These are phyloP conservation scores for Parnassius smintheus DNA, from an alignment of 2,888 invertebrate species.

Conservation along the genomic window DNA sequence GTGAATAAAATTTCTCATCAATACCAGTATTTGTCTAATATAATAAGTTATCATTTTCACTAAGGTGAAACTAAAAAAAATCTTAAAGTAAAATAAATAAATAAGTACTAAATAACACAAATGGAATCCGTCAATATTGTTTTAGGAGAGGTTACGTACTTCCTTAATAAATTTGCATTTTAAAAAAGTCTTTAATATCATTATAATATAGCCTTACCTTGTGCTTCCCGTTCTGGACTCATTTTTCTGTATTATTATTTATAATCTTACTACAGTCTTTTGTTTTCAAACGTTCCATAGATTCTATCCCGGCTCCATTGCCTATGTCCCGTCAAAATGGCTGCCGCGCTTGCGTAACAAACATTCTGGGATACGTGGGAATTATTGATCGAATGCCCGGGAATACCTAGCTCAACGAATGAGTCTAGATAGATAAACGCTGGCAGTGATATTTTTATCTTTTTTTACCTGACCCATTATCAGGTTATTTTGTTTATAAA, in stretches of 20 bases:
- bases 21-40: no score
- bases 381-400: conserved; percentile 63
- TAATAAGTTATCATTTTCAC: no score
- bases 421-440: conserved; percentile 33
- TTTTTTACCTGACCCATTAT: background rate
- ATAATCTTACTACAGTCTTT: conserved; percentile 37
- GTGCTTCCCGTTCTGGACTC: conserved; percentile 60
- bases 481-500: no score
- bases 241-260: conserved; percentile 42
- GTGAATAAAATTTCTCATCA: no score
- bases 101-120: no score
- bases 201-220: conserved; percentile 47
- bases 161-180: no score
- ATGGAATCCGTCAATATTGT: no score
- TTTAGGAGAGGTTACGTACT: no score
- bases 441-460: conserved; percentile 13
- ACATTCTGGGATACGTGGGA: conserved; percentile 43
- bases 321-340: conserved; percentile 43
- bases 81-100: no score
- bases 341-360: conserved; percentile 47
- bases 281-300: conserved; percentile 44
- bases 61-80: no score
- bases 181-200: background rate
- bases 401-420: conserved; percentile 41
- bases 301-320: conserved; percentile 37